These are phyloP conservation scores for Sylvicola fuscatus DNA, from an alignment of 2,888 invertebrate species.

Conservation along the genomic window DNA sequence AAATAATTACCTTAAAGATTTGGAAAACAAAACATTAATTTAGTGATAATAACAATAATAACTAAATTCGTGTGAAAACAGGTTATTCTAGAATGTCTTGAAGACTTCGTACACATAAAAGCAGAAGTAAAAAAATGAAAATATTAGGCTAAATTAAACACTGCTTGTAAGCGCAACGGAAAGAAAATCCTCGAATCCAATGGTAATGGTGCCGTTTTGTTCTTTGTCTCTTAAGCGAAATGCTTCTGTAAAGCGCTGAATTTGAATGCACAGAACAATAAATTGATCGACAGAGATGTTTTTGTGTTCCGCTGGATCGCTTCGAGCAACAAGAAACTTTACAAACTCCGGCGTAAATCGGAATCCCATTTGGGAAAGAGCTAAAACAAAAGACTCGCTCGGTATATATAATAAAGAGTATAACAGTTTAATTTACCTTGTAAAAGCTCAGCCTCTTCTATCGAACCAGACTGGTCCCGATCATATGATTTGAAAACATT, in stretches of 20 bases:
- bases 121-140: no score
- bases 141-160: slow-evolving; percentile 17
- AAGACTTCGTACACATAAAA: no score
- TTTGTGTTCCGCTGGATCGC: slow-evolving; percentile 38
- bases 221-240: slow-evolving; percentile 62
- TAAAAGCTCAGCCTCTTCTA: slow-evolving; percentile 57
- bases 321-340: slow-evolving; percentile 44
- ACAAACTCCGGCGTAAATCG: slow-evolving; percentile 61
- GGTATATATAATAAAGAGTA: background rate
- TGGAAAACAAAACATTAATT: no score
- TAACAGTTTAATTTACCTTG: slow-evolving; percentile 32
- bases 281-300: slow-evolving; percentile 68
- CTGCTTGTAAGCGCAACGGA: slow-evolving; percentile 42
- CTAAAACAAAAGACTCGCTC: slow-evolving; percentile 25
- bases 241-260: slow-evolving; percentile 74
- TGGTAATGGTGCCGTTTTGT: slow-evolving; percentile 60
- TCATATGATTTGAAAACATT: slow-evolving; percentile 69
- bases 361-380: slow-evolving; percentile 76
- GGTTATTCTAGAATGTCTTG: no score
- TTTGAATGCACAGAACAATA: slow-evolving; percentile 72
- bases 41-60: no score
- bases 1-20: no score
- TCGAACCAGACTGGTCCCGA: slow-evolving; percentile 63
- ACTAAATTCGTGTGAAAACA: no score
- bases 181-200: slow-evolving; percentile 83